These are phyloP conservation scores for Eurois occulta DNA, from an alignment of 2,888 invertebrate genomes.

Conservation along the genomic window DNA sequence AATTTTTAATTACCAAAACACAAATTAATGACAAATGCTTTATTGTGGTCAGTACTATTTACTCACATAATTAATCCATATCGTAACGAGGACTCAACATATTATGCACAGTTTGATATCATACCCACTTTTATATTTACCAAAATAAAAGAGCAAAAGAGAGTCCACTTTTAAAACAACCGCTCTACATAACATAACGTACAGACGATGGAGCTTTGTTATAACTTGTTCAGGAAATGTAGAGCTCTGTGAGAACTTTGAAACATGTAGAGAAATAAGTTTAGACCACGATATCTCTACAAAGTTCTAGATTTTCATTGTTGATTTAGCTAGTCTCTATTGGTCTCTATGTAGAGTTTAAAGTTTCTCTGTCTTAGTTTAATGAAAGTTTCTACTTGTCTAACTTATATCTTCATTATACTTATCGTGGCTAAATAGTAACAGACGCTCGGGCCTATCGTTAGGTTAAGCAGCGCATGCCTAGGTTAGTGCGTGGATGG, in stretches of 20 bases:
- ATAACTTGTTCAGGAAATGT: constrained; percentile 59
- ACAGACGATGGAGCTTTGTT: constrained; percentile 37
- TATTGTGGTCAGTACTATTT: too few relatives aligned
- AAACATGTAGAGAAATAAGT: constrained; percentile 48
- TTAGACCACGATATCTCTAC: constrained; percentile 41
- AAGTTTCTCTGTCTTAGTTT: constrained; percentile 22
- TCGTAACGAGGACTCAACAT: too few relatives aligned
- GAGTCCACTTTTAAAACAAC: constrained; percentile 25
- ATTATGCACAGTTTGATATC: too few relatives aligned
- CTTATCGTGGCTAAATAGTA: too few relatives aligned
- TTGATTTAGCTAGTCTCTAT: constrained; percentile 7
- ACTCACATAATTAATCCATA: too few relatives aligned
- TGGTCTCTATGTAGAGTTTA: constrained; percentile 18
- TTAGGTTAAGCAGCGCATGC: too few relatives aligned
- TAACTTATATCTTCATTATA: too few relatives aligned
- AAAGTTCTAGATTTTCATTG: constrained; percentile 41
- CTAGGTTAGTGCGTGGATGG: too few relatives aligned
- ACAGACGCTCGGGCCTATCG: too few relatives aligned
- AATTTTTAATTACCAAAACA: too few relatives aligned
- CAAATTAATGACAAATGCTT: too few relatives aligned
- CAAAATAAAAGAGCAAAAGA: neutral
- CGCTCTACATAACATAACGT: neutral
- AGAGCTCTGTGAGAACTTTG: constrained; percentile 43
- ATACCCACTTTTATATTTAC: too few relatives aligned
- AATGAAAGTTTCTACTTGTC: constrained; percentile 20